These are phyloP conservation scores for Oscheius sp. DNA, from an alignment of 1,140 invertebrate genomes.

Conservation along the genomic window DNA sequence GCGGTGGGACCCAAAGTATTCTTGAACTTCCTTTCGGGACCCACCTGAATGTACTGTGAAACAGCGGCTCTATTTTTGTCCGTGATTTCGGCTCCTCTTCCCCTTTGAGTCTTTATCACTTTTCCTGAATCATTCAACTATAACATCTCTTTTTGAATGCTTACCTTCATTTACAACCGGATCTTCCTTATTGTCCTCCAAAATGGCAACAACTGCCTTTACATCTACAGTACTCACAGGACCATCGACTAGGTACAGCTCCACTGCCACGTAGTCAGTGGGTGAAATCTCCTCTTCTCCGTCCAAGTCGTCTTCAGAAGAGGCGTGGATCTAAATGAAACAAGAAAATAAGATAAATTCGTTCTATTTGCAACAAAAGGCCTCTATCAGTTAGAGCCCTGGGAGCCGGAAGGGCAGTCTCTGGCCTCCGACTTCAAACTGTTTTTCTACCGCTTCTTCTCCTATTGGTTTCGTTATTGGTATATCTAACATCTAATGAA, in stretches of 20 bases:
- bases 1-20: neutral
- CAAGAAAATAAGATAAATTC: too few relatives aligned
- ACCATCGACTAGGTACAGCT: conserved; percentile 41
- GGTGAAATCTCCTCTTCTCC: conserved; percentile 22
- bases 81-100: conserved; percentile 31
- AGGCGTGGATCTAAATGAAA: neutral
- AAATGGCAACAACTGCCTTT: neutral
- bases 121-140: conserved; percentile 27
- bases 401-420: too few relatives aligned
- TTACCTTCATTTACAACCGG: conserved; percentile 22
- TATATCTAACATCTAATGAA: too few relatives aligned
- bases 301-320: conserved; percentile 35
- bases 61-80: conserved; percentile 28
- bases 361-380: too few relatives aligned
- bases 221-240: conserved; percentile 33
- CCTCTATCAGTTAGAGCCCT: too few relatives aligned
- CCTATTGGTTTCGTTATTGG: too few relatives aligned
- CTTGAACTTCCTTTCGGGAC: neutral
- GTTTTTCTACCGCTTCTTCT: too few relatives aligned
- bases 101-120: conserved; percentile 37
- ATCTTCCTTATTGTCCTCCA: neutral
- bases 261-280: conserved; percentile 39
- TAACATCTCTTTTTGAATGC: neutral
- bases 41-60: conserved; percentile 36
- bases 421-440: too few relatives aligned